phyloP scores from a whole-genome alignment of 35 echinoderm and acorn worm species.

The Ophiothrix spiculata region DNA sequence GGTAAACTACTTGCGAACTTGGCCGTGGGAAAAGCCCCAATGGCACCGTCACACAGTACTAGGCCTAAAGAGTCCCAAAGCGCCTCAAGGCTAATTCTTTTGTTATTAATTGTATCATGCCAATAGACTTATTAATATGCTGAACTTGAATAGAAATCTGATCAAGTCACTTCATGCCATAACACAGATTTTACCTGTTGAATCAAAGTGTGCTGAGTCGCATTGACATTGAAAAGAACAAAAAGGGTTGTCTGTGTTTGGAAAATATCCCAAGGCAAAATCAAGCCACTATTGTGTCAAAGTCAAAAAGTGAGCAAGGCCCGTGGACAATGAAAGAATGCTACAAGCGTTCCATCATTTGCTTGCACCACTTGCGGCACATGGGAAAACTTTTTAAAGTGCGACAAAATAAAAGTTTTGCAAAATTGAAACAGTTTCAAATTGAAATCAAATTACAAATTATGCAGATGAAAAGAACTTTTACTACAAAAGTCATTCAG shows the following conservation, averaged over 20 bases:
- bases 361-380: background rate
- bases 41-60: slow-evolving; percentile 14
- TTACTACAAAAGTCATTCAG: too few relatives aligned
- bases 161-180: background rate
- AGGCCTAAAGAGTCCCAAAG: slow-evolving; percentile 3
- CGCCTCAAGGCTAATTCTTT: background rate
- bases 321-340: slow-evolving; percentile 12
- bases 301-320: background rate
- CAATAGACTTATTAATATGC: background rate
- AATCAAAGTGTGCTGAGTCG: background rate
- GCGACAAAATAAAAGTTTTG: background rate
- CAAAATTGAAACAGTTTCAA: too few relatives aligned
- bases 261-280: background rate
- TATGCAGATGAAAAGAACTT: too few relatives aligned
- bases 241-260: background rate
- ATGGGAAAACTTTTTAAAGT: background rate
- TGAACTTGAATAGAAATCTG: slow-evolving; percentile 7
- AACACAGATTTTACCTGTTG: background rate
- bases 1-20: background rate
- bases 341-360: background rate
- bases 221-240: background rate
- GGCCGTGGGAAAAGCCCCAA: slow-evolving; percentile 13
- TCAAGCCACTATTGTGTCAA: background rate
- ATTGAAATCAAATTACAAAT: too few relatives aligned
- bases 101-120: background rate